Base-by-base conservation (phyloP, 2,888 invertebrate genomes). In the Xanthorhoe spadicearia region DNA sequence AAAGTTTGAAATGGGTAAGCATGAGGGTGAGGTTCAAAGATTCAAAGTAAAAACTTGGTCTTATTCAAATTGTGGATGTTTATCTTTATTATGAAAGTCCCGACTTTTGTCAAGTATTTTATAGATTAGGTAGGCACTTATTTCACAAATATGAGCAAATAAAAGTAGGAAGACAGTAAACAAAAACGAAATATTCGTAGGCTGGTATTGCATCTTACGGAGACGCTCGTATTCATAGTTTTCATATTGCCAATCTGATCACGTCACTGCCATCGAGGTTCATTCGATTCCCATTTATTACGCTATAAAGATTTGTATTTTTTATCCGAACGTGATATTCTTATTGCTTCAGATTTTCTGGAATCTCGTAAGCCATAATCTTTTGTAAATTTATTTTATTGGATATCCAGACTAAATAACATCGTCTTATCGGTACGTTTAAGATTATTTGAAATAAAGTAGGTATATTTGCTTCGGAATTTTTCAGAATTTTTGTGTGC, bases 401-500 rank as follows among this genome's bases (percentile, higher is more conserved):
- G 52, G 61, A 61, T 53, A 68, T 69, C 19, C 56, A 54, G 58
- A 38, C 35, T 15, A 15, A 58, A 63, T 50, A 65, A 68, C 65
- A 64, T 68, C 56, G 53, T 59, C 17, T 53, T 48, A 62, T 54
- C 64, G 51, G 66, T 67, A 68, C 61, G 64, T 61, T 66, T 72
- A 71, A 73, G 67, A 59, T 23, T 64, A 54, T 71, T 70, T 64
- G 66, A 62, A 69, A 72, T 70, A 71, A 71, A 75, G 76, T n/a
- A n/a, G n/a, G n/a, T 19, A 38, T 75, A 76, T 75, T 77, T 74
- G 69, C 73, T 71, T 69, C 35, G 70, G 50, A 77, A 81, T 85
- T 85, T 88, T 86, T 80, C 35, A 70, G 50, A 77, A 80, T 85
- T 85, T 88, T 86, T 80, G 83, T 83, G 85, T 84, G 83, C 85